Percentiles rank a stretch among this genome's conserved stretches.
These are phyloP conservation scores for Globodera ellingtonae DNA, from an alignment of 1,140 invertebrate genomes.

Conservation along the genomic window DNA sequence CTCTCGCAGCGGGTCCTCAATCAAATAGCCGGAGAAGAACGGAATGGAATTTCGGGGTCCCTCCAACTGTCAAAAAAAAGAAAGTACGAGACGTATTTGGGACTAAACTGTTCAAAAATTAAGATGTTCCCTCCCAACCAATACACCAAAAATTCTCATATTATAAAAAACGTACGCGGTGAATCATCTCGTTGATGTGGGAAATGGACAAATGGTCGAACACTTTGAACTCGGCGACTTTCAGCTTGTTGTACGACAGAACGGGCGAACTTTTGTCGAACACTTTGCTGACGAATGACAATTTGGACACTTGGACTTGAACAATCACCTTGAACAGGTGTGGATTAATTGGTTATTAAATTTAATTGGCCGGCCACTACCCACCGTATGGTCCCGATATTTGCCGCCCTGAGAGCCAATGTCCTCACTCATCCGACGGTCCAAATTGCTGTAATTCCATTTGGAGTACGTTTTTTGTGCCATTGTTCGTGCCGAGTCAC, in stretches of 20 bases:
- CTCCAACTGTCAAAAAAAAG: background rate
- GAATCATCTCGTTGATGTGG: constrained; percentile 55
- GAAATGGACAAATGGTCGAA: constrained; percentile 53
- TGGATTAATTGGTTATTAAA: background rate
- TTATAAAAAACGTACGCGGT: constrained; percentile 41
- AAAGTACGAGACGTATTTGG: background rate
- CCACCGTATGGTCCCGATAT: constrained; percentile 54
- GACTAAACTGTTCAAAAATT: too few relatives aligned
- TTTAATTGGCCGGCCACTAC: constrained; percentile 23
- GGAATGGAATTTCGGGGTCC: constrained; percentile 33
- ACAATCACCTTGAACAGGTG: constrained; percentile 11
- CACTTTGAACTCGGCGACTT: constrained; percentile 52
- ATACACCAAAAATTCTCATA: background rate
- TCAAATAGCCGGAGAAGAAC: constrained; percentile 40
- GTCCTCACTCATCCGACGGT: background rate
- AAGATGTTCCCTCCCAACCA: background rate
- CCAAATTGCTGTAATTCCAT: constrained; percentile 39
- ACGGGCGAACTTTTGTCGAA: constrained; percentile 41
- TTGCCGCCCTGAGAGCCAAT: constrained; percentile 45
- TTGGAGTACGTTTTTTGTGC: constrained; percentile 45
- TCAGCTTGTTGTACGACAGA: constrained; percentile 36
- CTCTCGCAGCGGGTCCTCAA: constrained; percentile 51
- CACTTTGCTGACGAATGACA: constrained; percentile 39
- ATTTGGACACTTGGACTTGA: constrained; percentile 33
- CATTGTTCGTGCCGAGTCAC: constrained; percentile 35